A percentile compares a stretch with the other conserved stretches of the same genome.
phyloP scores from a whole-genome alignment of 2,113 vertebrate species.

The Turdus rufiventris region DNA sequence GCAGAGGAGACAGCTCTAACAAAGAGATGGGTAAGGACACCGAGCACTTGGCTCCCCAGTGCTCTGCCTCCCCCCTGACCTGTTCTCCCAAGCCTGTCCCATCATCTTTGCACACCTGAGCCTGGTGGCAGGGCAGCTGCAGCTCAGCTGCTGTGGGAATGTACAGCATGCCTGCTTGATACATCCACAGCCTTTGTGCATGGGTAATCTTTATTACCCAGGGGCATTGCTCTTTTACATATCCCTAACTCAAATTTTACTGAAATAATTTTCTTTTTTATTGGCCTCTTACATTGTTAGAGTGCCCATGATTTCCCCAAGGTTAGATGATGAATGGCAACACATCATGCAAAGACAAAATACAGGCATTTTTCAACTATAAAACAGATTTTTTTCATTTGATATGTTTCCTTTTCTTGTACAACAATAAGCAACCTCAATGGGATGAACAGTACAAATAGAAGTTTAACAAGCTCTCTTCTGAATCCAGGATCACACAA shows the following conservation, averaged over 20 bases:
- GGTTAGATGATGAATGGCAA: slow-evolving; percentile 59
- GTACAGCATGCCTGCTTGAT: not conserved
- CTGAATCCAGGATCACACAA: slow-evolving; percentile 10
- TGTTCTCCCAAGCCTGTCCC: not conserved
- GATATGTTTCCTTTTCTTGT: slow-evolving; percentile 48
- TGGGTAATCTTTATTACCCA: slow-evolving; percentile 50
- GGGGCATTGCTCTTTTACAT: slow-evolving; percentile 57
- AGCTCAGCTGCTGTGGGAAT: not conserved
- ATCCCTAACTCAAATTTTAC: slow-evolving; percentile 45
- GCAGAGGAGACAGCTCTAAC: slow-evolving; percentile 20
- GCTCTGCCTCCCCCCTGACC: not conserved
- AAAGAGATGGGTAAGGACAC: not conserved
- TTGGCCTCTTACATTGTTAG: slow-evolving; percentile 55
- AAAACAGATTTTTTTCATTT: not conserved
- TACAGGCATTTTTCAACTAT: slow-evolving; percentile 35
- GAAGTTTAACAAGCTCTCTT: slow-evolving; percentile 23
- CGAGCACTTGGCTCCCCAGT: not conserved
- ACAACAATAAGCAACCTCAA: slow-evolving; percentile 14
- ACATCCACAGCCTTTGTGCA: not conserved
- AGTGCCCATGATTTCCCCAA: slow-evolving; percentile 51
- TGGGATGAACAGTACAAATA: not conserved
- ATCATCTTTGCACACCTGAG: not conserved
- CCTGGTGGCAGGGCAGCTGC: not conserved
- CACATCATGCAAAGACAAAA: slow-evolving; percentile 44
- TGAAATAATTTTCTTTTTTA: slow-evolving; percentile 56